Percentiles rank a stretch among this genome's conserved stretches.
phyloP scores from a whole-genome alignment of 1,140 invertebrate species.

The Ephestia elutella region DNA sequence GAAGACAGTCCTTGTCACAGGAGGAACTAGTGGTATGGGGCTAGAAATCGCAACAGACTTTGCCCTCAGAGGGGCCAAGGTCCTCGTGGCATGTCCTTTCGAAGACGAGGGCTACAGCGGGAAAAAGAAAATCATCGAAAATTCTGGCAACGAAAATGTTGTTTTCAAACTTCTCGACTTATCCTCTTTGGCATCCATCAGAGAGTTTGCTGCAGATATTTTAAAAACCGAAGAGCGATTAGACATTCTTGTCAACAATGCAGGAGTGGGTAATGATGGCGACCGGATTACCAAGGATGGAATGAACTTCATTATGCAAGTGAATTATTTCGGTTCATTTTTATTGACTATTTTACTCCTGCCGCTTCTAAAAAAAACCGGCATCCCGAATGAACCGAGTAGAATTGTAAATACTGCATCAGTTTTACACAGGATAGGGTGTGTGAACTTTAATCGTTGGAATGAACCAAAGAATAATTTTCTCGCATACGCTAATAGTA shows the following conservation, averaged over 20 bases:
- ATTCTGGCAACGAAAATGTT: slow-evolving; percentile 43
- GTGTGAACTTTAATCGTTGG: slow-evolving; percentile 77
- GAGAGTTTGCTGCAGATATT: slow-evolving; percentile 56
- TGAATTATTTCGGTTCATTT: slow-evolving; percentile 82
- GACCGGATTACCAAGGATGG: slow-evolving; percentile 74
- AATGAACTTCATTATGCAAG: slow-evolving; percentile 78
- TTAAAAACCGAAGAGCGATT: slow-evolving; percentile 71
- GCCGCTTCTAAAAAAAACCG: slow-evolving; percentile 71
- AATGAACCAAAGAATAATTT: slow-evolving; percentile 71
- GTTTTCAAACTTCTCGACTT: slow-evolving; percentile 47
- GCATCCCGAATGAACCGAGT: slow-evolving; percentile 58
- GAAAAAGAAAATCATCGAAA: slow-evolving; percentile 33
- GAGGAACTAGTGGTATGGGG: slow-evolving; percentile 88
- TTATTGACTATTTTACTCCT: slow-evolving; percentile 80
- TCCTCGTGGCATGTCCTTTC: slow-evolving; percentile 83
- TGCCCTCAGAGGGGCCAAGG: slow-evolving; percentile 79
- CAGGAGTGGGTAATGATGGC: slow-evolving; percentile 74
- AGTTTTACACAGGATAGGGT: slow-evolving; percentile 72
- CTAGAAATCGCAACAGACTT: slow-evolving; percentile 81
- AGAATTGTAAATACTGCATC: slow-evolving; percentile 83
- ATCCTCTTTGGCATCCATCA: slow-evolving; percentile 38
- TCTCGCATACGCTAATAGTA: slow-evolving; percentile 77
- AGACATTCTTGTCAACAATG: slow-evolving; percentile 84
- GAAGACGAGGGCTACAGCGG: slow-evolving; percentile 64
- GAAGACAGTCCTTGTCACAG: slow-evolving; percentile 87